Conservation (phyloP, 2,888 invertebrate genomes). For the Tenthredo scrophulariae region DNA sequence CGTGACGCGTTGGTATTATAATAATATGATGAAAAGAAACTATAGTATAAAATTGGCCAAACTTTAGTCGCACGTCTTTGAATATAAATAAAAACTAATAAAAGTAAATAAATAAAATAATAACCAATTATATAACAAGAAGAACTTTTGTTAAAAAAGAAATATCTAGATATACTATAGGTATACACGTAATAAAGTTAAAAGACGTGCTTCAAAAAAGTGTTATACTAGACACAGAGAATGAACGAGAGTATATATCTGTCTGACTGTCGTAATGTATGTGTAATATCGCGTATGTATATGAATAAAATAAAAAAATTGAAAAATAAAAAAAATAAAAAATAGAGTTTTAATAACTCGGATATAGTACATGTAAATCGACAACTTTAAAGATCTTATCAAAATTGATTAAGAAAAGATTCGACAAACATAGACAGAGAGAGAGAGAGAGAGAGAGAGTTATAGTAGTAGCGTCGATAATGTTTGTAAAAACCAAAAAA, state of each 20-base stretch:
- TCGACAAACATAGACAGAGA: neutral
- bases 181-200: neutral
- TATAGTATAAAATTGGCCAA: slow-evolving; percentile 5
- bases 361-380: neutral
- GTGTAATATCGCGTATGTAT: neutral
- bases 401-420: neutral
- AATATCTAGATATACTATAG: neutral
- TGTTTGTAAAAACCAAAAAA: slow-evolving; percentile 33
- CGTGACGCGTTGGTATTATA: neutral
- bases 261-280: neutral
- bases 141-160: neutral
- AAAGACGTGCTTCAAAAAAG: neutral
- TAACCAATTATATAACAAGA: neutral
- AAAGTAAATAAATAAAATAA: no score
- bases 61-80: slow-evolving; percentile 8
- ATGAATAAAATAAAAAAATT: neutral
- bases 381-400: neutral
- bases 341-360: neutral
- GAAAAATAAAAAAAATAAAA: no score
- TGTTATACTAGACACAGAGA: slow-evolving; percentile 3
- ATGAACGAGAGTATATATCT: slow-evolving; percentile 7
- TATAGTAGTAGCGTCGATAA: neutral
- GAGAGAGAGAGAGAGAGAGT: neutral
- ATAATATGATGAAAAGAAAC: neutral
- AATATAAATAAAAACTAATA: neutral